Evolutionary conservation across 2,113 vertebrate species (phyloP), one percentile per base, ranked within the genome.

Genomic region (Silurus asotus): DNA sequence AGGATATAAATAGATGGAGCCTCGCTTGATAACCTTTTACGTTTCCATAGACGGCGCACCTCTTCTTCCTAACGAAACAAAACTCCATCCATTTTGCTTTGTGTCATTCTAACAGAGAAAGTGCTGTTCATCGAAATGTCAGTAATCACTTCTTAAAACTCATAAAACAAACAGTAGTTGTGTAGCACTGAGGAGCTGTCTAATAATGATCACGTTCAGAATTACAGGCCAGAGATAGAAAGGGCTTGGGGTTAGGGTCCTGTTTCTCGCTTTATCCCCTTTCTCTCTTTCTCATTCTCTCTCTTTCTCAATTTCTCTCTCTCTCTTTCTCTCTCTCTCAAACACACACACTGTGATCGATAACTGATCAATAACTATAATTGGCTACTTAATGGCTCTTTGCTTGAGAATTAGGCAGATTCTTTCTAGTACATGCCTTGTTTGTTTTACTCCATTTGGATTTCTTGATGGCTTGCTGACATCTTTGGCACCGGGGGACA

Each of bases 311-410:
- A 37, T 37, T 37, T 37, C 37, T 37, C 37, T 37, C 37, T 37
- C 37, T 37, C 37, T 90, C 91, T 37, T 37, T 37, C 37, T 37
- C 37, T 37, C 37, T 37, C 37, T 37, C 37, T 90, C 91, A 90
- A 92, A 93, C 90, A 93, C 94, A 92, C 92, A 82, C 92, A 93
- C 92, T 92, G 89, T 92, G 20, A 5, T 62, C 88, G 91, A 90
- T 88, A 90, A 84, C 85, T 64, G 94, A 96, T 96, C 94, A 86
- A 94, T 95, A 95, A 93, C 92, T 86, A 94, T 91, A 93, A 94
- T 95, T 95, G 94, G 95, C 94, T 94, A 91, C 92, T 93, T 96
- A 96, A 96, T 96, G 96, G 95, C 94, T 96, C 93, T 94, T 96
- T 96, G 95, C 94, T 90, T 95, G 94, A 95, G 94, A 95, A 92